Evolutionary conservation across 2,888 invertebrate species (phyloP), one percentile per base, ranked within the genome.

Genomic region (Tupiocoris notatus): DNA sequence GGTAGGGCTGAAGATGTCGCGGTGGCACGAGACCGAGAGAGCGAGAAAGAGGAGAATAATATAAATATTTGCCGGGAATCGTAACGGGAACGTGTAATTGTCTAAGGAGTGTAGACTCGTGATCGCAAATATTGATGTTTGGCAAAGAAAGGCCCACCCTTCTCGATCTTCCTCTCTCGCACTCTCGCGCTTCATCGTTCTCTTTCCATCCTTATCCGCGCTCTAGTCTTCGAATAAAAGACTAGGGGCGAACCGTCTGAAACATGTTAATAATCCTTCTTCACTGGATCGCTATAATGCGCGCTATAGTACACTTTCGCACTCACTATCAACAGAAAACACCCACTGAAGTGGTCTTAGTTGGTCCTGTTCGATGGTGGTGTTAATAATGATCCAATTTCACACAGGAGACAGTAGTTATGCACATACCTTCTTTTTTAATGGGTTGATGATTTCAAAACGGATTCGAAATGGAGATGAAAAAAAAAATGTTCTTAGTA

Each of bases 51-150:
- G 62, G 17, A 18, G 63, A 73, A 62, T 73, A 73, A 73, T 73
- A 73, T 73, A 73, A 73, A 73, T 73, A 73, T 75, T 75, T 65
- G 75, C 65, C 17, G 65, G 24, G 75, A 75, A 75, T 75, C 65
- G 75, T 75, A 64, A 75, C 75, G 25, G 75, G 58, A 75, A 66
- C 65, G 75, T 75, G 65, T 73, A 75, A 75, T 75, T 75, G 65
- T 75, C 65, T 65, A 65, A 75, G 76, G 76, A 67, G 76, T 76
- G 67, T 59, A 76, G 76, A 76, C 76, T 66, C 57, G 59, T 76
- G 76, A 67, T 61, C 61, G 76, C 76, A 76, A 76, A 76, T 76
- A 76, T 76, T 76, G 76, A 68, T 76, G 76, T 76, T 76, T 76
- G 67, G 21, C 76, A 76, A 76, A 76, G 76, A 76, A 68, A 76